These are phyloP conservation scores for Netelia fuscicornis DNA, from an alignment of 2,888 invertebrate genomes.

Conservation along the genomic window DNA sequence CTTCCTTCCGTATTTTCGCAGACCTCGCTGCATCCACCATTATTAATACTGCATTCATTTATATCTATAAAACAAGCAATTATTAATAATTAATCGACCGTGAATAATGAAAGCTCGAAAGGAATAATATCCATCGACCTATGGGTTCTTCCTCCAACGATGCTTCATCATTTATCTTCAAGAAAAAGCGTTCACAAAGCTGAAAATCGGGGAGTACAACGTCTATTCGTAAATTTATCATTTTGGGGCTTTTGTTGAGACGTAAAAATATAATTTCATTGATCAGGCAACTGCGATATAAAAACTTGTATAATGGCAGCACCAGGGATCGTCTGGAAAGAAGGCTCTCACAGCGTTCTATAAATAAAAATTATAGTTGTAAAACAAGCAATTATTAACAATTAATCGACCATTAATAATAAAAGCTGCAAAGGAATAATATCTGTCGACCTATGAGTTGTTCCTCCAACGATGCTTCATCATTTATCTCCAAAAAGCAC, in stretches of 20 bases:
- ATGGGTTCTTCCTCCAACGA: no score
- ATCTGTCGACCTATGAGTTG: not conserved
- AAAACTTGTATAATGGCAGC: no score
- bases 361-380: no score
- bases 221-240: not conserved
- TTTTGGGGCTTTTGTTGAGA: not conserved
- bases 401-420: no score
- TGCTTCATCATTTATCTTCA: no score
- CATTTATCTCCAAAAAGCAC: no score
- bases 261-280: slow-evolving; percentile 21
- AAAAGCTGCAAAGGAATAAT: no score
- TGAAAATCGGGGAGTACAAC: not conserved
- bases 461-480: no score
- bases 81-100: slow-evolving; percentile 11
- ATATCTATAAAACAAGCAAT: slow-evolving; percentile 75
- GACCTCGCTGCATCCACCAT: slow-evolving; percentile 86
- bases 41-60: slow-evolving; percentile 84
- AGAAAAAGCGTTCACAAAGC: no score
- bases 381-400: no score
- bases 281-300: not conserved
- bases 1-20: slow-evolving; percentile 87
- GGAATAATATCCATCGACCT: not conserved
- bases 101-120: not conserved
- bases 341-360: no score
- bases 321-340: no score